Percentiles rank a stretch among this genome's conserved stretches.
phyloP scores from a whole-genome alignment of 2,888 invertebrate species.

The Agelastica alni region DNA sequence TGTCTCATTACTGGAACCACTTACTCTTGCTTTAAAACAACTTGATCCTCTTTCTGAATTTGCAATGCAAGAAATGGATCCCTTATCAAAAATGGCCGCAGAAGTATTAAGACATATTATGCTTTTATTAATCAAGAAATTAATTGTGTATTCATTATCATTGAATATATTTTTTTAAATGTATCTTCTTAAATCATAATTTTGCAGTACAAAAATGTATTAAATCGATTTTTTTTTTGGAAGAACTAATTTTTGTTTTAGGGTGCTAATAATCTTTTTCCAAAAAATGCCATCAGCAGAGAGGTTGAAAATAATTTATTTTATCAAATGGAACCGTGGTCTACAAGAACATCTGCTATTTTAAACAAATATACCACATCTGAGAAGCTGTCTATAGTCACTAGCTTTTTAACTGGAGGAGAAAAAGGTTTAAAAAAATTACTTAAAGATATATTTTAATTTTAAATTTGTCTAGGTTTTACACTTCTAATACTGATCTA shows the following conservation, averaged over 20 bases:
- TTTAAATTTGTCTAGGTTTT: no score
- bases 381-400: conserved; percentile 88
- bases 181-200: no score
- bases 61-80: conserved; percentile 67
- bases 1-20: conserved; percentile 59
- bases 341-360: conserved; percentile 72
- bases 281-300: conserved; percentile 41
- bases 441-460: no score
- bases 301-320: conserved; percentile 39
- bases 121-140: background rate
- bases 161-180: background rate
- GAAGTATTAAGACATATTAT: conserved; percentile 53
- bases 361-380: conserved; percentile 90
- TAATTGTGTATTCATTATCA: background rate
- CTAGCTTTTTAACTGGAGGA: conserved; percentile 82
- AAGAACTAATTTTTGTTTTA: no score
- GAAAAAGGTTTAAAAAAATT: no score
- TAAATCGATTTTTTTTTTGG: no score
- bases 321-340: conserved; percentile 74
- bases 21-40: conserved; percentile 67
- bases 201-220: no score
- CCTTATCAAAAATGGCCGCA: conserved; percentile 66
- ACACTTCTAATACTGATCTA: no score
- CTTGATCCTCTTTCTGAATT: conserved; percentile 76
- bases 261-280: conserved; percentile 33